These are phyloP conservation scores for Microcebus tavaratra DNA, from an alignment of 2,113 vertebrate genomes.

Conservation along the genomic window DNA sequence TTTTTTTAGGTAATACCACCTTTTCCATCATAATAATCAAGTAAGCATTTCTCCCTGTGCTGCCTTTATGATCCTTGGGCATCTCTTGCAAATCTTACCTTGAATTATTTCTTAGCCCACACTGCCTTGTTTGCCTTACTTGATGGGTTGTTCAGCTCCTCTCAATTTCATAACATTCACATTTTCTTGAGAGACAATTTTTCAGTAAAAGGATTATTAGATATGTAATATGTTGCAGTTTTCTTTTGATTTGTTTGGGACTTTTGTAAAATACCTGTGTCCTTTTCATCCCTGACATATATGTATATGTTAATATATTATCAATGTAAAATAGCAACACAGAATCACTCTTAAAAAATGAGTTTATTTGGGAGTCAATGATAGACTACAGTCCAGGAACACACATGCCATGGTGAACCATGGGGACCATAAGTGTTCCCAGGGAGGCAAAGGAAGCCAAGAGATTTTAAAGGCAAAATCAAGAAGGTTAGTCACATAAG, in stretches of 20 bases:
- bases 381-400: not conserved
- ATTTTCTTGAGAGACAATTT: constrained; percentile 21
- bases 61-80: not conserved
- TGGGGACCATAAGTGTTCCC: not conserved
- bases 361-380: not conserved
- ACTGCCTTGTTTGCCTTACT: not conserved
- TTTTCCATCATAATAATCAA: not conserved
- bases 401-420: not conserved
- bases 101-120: not conserved
- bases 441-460: not conserved
- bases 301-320: not conserved
- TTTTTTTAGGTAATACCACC: not conserved
- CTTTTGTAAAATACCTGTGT: not conserved
- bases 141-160: not conserved
- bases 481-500: not conserved
- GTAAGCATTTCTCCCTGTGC: not conserved
- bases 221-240: not conserved
- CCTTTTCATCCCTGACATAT: not conserved
- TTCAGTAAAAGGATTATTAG: not conserved
- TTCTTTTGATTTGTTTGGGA: not conserved
- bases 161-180: not conserved
- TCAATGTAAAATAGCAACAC: not conserved
- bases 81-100: not conserved
- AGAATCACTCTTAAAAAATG: not conserved
- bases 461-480: not conserved